Conservation (phyloP, 2,888 invertebrate species). For the Drosophila colorata region DNA sequence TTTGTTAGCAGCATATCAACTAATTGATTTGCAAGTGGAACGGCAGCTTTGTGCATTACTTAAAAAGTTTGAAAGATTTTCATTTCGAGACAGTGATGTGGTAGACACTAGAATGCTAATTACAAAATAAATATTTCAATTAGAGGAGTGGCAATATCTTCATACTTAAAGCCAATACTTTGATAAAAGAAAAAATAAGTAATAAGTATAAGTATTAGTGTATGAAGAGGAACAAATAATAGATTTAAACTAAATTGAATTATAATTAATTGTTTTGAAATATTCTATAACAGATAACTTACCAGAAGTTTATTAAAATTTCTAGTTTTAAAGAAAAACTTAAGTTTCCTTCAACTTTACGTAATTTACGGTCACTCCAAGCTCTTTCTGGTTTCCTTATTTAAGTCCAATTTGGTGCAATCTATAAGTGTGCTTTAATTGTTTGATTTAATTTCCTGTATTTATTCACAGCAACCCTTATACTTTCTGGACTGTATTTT, state of each 20-base stretch:
- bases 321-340: too few species aligned
- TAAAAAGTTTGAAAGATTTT: conserved; percentile 14
- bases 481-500: background rate
- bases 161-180: too few species aligned
- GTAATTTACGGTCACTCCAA: background rate
- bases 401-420: background rate
- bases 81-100: background rate
- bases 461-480: background rate
- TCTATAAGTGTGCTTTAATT: background rate
- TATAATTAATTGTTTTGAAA: too few species aligned
- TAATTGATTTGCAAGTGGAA: conserved; percentile 71
- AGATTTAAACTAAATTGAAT: too few species aligned
- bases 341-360: background rate
- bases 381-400: background rate
- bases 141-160: conserved; percentile 11
- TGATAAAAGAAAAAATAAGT: too few species aligned
- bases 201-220: too few species aligned
- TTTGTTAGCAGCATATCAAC: conserved; percentile 56
- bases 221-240: too few species aligned
- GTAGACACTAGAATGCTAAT: conserved; percentile 20
- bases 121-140: conserved; percentile 40
- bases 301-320: too few species aligned
- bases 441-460: background rate
- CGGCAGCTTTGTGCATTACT: conserved; percentile 18
- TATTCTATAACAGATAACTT: too few species aligned